Percentiles rank a stretch among this genome's conserved stretches.
These are phyloP conservation scores for Drosophila mulleri DNA, from an alignment of 2,888 invertebrate species.

Conservation along the genomic window DNA sequence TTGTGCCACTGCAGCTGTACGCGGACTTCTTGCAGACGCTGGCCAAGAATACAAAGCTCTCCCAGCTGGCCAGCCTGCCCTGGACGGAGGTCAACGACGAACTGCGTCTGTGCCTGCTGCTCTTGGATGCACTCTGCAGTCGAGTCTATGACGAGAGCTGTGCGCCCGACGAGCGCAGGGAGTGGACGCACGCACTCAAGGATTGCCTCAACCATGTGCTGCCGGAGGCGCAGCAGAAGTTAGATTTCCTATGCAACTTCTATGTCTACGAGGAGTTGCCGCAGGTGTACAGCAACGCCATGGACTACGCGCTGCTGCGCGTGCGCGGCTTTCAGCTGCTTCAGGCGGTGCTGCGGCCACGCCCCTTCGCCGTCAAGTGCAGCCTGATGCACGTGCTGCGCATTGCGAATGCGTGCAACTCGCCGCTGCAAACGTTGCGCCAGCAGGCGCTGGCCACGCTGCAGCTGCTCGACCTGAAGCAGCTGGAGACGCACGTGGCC, in stretches of 20 bases:
- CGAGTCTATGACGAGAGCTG: slow-evolving; percentile 33
- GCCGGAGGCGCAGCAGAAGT: slow-evolving; percentile 85
- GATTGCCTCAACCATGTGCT: slow-evolving; percentile 86
- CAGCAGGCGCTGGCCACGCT: slow-evolving; percentile 87
- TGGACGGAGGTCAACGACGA: slow-evolving; percentile 69
- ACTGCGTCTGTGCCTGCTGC: slow-evolving; percentile 59
- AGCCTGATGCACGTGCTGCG: slow-evolving; percentile 72
- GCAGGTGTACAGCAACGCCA: slow-evolving; percentile 38
- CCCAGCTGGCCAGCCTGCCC: slow-evolving; percentile 61
- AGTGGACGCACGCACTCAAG: slow-evolving; percentile 81
- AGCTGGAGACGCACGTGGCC: slow-evolving; percentile 70
- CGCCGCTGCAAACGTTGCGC: slow-evolving; percentile 87
- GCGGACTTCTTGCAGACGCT: slow-evolving; percentile 86
- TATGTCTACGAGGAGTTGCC: slow-evolving; percentile 82
- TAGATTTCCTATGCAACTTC: slow-evolving; percentile 87
- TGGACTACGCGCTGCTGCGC: slow-evolving; percentile 86
- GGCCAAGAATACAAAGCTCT: slow-evolving; percentile 85
- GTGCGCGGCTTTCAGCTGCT: slow-evolving; percentile 85
- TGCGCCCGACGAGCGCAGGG: slow-evolving; percentile 50
- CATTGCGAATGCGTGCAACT: slow-evolving; percentile 86
- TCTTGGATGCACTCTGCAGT: slow-evolving; percentile 66
- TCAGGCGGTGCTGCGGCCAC: slow-evolving; percentile 59
- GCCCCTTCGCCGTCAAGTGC: slow-evolving; percentile 29
- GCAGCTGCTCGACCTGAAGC: slow-evolving; percentile 41
- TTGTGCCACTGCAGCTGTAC: slow-evolving; percentile 87